These are phyloP conservation scores for Palaemon carinicauda DNA, from an alignment of 1,140 invertebrate genomes.

Conservation along the genomic window DNA sequence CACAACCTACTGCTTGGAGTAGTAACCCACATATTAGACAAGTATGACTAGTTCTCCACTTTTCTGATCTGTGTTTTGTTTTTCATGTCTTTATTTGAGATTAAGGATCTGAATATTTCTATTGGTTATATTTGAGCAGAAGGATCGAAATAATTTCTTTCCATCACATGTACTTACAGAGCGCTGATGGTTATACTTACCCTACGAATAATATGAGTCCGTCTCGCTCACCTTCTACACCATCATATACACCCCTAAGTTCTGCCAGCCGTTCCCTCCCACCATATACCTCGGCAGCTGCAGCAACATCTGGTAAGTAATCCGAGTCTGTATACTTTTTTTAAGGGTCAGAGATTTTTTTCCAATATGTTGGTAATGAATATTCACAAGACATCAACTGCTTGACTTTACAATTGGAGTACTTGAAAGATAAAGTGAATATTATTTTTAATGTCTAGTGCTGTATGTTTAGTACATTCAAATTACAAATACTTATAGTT, in stretches of 20 bases:
- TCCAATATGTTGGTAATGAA: neutral
- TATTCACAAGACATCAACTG: too few species aligned
- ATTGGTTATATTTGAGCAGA: too few species aligned
- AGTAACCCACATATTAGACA: slow-evolving; percentile 73
- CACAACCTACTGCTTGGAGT: slow-evolving; percentile 65
- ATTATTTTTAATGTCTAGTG: too few species aligned
- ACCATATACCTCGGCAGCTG: slow-evolving; percentile 56
- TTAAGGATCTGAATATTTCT: too few species aligned
- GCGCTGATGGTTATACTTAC: slow-evolving; percentile 48
- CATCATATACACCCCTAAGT: slow-evolving; percentile 72
- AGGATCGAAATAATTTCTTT: too few species aligned
- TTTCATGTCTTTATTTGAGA: neutral
- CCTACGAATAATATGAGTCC: slow-evolving; percentile 52
- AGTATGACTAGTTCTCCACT: slow-evolving; percentile 62
- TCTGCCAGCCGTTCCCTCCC: slow-evolving; percentile 71
- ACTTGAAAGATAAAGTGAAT: too few species aligned
- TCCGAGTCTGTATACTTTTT: neutral
- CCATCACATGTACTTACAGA: too few species aligned
- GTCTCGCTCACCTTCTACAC: slow-evolving; percentile 58
- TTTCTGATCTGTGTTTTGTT: neutral
- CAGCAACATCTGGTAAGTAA: slow-evolving; percentile 22
- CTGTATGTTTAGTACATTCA: too few species aligned
- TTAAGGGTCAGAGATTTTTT: neutral
- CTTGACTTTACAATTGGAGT: too few species aligned
- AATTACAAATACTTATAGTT: too few species aligned